Percentiles rank a stretch among this genome's conserved stretches.
Evolutionary conservation across 2,888 invertebrate species (phyloP).

Genomic region (Ennomos fuscantarius): DNA sequence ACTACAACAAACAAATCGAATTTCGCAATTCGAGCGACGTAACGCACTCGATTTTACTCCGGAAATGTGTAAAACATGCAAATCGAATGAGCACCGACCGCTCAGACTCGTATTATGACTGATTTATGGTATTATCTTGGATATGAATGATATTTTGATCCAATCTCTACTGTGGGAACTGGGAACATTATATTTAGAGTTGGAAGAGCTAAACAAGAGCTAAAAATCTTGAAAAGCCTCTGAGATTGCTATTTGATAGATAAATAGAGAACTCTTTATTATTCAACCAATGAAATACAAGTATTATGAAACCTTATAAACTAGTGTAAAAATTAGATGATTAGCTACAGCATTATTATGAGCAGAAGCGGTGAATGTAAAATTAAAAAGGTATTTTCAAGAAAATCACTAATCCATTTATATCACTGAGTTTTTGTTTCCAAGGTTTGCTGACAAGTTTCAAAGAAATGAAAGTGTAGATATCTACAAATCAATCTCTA

Average conservation of each 20-base stretch:
- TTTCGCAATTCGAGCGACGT: conserved; percentile 29
- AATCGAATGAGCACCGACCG: conserved; percentile 34
- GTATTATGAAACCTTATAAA: no score
- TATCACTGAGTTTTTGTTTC: no score
- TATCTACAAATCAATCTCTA: no score
- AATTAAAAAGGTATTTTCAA: no score
- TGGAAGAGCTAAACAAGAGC: conserved; percentile 11
- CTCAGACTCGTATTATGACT: conserved; percentile 25
- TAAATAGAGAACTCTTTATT: no score
- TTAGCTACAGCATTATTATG: no score
- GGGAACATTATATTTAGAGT: conserved; percentile 22
- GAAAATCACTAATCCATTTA: no score
- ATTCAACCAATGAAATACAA: no score
- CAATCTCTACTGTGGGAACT: conserved; percentile 24
- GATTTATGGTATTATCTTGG: conserved; percentile 30
- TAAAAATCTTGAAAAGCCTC: conserved; percentile 9
- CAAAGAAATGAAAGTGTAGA: no score
- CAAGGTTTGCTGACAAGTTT: no score
- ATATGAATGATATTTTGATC: conserved; percentile 28
- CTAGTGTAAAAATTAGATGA: no score
- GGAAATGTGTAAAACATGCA: conserved; percentile 42
- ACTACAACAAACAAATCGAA: conserved; percentile 35
- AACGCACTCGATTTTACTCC: conserved; percentile 27
- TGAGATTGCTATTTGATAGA: conserved; percentile 21
- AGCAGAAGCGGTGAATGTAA: no score